Evolutionary conservation across 2,113 vertebrate species (phyloP).

Genomic region (Riparia riparia): DNA sequence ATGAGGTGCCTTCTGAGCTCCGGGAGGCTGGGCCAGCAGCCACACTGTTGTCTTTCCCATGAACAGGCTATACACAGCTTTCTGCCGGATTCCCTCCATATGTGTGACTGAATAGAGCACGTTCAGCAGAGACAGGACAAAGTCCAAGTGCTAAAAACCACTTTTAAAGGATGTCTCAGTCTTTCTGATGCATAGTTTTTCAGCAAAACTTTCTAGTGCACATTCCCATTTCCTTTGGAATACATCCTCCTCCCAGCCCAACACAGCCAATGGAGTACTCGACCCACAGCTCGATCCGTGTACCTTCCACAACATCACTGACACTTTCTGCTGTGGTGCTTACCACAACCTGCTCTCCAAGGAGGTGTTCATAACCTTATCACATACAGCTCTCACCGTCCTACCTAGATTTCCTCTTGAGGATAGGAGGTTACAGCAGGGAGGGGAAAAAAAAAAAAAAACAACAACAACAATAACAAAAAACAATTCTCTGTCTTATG

Average conservation of each 20-base stretch:
- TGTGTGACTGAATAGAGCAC: background rate
- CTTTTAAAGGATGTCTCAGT: background rate
- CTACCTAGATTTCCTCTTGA: background rate
- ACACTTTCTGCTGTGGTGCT: background rate
- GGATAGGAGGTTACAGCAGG: background rate
- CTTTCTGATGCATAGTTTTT: background rate
- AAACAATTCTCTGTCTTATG: background rate
- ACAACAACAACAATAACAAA: no score
- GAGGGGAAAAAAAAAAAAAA: accelerated
- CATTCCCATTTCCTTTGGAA: background rate
- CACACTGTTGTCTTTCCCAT: background rate
- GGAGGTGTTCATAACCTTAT: background rate
- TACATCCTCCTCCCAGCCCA: background rate
- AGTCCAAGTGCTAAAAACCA: background rate
- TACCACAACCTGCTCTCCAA: background rate
- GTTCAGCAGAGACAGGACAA: background rate
- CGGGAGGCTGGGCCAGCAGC: background rate
- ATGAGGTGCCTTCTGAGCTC: background rate
- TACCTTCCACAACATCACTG: background rate
- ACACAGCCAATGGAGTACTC: background rate
- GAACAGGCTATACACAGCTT: background rate
- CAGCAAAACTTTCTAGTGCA: background rate
- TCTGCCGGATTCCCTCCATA: background rate
- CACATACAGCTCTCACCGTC: background rate
- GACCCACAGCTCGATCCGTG: accelerated